These are phyloP conservation scores for Rhinogobius similis DNA, from an alignment of 2,113 vertebrate species.

Conservation along the genomic window DNA sequence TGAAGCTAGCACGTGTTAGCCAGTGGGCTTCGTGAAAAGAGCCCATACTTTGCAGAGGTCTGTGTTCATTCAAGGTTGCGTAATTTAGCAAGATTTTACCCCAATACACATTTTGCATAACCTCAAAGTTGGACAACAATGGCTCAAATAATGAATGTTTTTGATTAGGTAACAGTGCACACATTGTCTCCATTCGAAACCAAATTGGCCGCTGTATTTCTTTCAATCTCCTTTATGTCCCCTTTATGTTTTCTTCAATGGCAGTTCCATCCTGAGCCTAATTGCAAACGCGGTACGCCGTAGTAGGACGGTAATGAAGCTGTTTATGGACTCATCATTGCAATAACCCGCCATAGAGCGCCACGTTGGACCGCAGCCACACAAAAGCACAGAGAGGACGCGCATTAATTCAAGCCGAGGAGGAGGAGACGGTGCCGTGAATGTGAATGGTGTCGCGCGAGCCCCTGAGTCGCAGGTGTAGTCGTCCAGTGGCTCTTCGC, in stretches of 20 bases:
- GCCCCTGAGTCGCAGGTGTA: constrained; percentile 27
- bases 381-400: constrained; percentile 11
- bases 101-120: no score
- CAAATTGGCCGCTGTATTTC: constrained; percentile 8
- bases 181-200: background rate
- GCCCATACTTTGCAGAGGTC: no score
- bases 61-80: no score
- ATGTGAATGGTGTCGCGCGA: constrained; percentile 25
- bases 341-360: constrained; percentile 30
- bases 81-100: no score
- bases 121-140: no score
- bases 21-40: no score
- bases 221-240: constrained; percentile 8
- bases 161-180: background rate
- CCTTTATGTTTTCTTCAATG: constrained; percentile 13
- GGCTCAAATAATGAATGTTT: no score
- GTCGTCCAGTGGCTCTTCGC: constrained; percentile 32
- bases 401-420: background rate
- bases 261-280: constrained; percentile 29
- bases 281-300: constrained; percentile 45
- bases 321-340: constrained; percentile 55
- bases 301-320: constrained; percentile 58
- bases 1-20: no score
- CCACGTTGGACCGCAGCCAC: constrained; percentile 19
- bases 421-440: background rate